Percentiles rank a stretch among this genome's conserved stretches.
These are phyloP conservation scores for Eremophila alpestris DNA, from an alignment of 2,797 vertebrate species.

Conservation along the genomic window DNA sequence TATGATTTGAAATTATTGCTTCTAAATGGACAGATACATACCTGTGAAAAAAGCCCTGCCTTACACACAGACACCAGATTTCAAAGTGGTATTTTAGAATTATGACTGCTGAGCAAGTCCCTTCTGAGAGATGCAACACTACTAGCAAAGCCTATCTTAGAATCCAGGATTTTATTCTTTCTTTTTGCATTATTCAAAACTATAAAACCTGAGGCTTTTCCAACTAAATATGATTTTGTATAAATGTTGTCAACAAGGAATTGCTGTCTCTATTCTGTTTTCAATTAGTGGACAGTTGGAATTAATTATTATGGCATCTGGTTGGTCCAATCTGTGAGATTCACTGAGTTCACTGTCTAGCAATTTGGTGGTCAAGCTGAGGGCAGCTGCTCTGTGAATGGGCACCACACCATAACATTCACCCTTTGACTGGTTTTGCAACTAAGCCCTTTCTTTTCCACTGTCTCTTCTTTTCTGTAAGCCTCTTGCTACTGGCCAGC, in stretches of 20 bases:
- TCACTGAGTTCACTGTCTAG: slow-evolving; percentile 59
- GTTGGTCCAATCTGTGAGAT: slow-evolving; percentile 34
- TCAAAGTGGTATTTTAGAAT: background rate
- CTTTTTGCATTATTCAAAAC: background rate
- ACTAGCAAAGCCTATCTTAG: background rate
- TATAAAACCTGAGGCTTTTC: background rate
- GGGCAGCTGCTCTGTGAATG: background rate
- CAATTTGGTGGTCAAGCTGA: slow-evolving; percentile 55
- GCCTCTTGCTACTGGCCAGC: background rate
- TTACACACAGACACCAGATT: background rate
- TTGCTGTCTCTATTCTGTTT: background rate
- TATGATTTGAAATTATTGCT: background rate
- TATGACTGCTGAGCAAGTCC: background rate
- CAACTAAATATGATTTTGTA: background rate
- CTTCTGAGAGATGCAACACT: background rate
- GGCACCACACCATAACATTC: background rate
- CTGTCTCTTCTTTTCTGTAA: background rate
- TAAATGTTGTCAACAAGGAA: background rate
- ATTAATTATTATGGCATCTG: slow-evolving; percentile 46
- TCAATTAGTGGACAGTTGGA: slow-evolving; percentile 12
- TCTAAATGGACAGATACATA: background rate
- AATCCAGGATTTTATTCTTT: background rate
- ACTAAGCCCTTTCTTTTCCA: slow-evolving; percentile 1
- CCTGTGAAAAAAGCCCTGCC: background rate
- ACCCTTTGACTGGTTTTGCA: background rate